A percentile compares a stretch with the other conserved stretches of the same genome.
Conservation (phyloP, 2,113 vertebrate genomes). For the Hemicordylus capensis region DNA sequence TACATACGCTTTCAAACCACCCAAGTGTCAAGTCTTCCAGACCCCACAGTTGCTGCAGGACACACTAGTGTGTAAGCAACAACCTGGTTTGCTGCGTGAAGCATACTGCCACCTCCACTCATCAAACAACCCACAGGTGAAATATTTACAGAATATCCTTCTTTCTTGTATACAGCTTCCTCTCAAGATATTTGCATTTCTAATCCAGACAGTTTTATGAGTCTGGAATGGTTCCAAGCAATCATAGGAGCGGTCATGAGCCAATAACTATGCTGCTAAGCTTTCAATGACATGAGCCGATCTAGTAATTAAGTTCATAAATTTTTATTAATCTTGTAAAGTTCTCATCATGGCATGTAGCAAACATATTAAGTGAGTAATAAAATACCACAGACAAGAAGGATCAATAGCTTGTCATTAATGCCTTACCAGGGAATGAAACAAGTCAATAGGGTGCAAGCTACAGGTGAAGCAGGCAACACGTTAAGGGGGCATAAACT, state of each 20-base stretch:
- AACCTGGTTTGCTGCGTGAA: background rate
- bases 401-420: conserved; percentile 39
- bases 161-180: conserved; percentile 28
- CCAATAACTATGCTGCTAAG: conserved; percentile 45
- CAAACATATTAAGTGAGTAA: conserved; percentile 5
- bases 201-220: conserved; percentile 49
- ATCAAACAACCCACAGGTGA: conserved; percentile 36
- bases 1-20: background rate
- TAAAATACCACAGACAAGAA: conserved; percentile 30
- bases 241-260: conserved; percentile 36
- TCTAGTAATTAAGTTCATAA: conserved; percentile 49
- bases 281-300: conserved; percentile 39
- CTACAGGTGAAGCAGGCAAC: background rate
- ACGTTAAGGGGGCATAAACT: rapidly evolving
- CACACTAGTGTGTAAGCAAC: background rate
- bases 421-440: conserved; percentile 25
- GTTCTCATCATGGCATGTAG: conserved; percentile 39
- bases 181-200: conserved; percentile 59
- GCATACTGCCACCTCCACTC: background rate
- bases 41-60: too few species aligned
- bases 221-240: conserved; percentile 36
- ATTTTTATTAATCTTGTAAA: conserved; percentile 52
- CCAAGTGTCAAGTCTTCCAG: background rate
- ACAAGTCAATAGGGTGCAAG: background rate
- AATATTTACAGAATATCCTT: background rate